Conservation (phyloP, 2,113 vertebrate species). For the Channa argus region DNA sequence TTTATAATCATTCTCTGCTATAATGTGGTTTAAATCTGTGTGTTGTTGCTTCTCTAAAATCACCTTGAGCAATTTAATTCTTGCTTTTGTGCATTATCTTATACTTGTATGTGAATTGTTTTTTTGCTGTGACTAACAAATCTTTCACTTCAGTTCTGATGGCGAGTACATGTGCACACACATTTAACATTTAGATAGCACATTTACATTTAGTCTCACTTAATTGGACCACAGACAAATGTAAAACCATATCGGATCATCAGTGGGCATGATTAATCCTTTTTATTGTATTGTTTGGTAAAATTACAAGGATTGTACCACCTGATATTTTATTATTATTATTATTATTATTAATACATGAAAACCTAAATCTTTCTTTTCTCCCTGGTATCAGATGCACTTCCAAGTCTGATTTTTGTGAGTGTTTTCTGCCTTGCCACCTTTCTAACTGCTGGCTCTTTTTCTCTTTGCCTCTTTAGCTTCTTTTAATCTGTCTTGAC, state of each 20-base stretch:
- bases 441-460: conserved; percentile 77
- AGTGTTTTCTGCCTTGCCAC: conserved; percentile 46
- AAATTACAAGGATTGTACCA: background rate
- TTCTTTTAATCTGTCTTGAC: conserved; percentile 98
- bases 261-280: conserved; percentile 11
- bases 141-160: conserved; percentile 32
- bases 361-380: background rate
- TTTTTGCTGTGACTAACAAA: conserved; percentile 51
- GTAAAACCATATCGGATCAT: background rate
- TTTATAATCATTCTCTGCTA: conserved; percentile 62
- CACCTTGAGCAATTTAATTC: conserved; percentile 9
- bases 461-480: conserved; percentile 89
- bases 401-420: conserved; percentile 26
- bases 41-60: conserved; percentile 58
- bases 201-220: background rate
- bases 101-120: conserved; percentile 21
- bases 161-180: conserved; percentile 9
- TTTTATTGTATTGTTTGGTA: conserved; percentile 10
- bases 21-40: conserved; percentile 50
- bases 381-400: conserved; percentile 32
- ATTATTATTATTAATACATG: conserved; percentile 1
- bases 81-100: conserved; percentile 28
- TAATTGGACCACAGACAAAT: conserved; percentile 2
- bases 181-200: background rate
- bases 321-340: background rate